Evolutionary conservation across 2,113 vertebrate genomes (phyloP).

Genomic region (Protobothrops flavoviridis): DNA sequence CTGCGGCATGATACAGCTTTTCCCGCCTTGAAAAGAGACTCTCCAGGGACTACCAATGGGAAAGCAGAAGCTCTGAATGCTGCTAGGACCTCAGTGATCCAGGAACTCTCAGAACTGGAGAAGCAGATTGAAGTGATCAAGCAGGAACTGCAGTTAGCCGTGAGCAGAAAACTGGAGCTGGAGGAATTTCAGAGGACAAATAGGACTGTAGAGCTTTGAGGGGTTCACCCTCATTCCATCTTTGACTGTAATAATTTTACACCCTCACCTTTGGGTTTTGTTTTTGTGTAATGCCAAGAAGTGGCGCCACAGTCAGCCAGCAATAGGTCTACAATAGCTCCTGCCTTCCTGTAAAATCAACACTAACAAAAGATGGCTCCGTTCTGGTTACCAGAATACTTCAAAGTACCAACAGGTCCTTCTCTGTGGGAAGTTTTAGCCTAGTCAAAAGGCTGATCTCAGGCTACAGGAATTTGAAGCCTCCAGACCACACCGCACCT

Average conservation of each 20-base stretch:
- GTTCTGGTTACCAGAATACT: slow-evolving; percentile 49
- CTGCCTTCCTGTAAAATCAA: slow-evolving; percentile 18
- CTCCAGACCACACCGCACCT: neutral
- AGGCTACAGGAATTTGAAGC: slow-evolving; percentile 36
- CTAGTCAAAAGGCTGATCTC: slow-evolving; percentile 28
- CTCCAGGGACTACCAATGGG: slow-evolving; percentile 81
- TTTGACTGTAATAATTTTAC: slow-evolving; percentile 52
- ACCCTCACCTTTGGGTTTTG: slow-evolving; percentile 12
- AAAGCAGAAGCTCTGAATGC: slow-evolving; percentile 80
- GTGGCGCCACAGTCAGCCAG: slow-evolving; percentile 39
- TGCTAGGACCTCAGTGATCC: slow-evolving; percentile 76
- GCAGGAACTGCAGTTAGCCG: slow-evolving; percentile 89
- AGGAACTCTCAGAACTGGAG: slow-evolving; percentile 91
- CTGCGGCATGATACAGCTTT: slow-evolving; percentile 80
- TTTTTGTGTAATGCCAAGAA: slow-evolving; percentile 56
- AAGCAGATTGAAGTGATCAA: slow-evolving; percentile 91
- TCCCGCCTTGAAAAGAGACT: slow-evolving; percentile 74
- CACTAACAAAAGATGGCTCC: slow-evolving; percentile 30
- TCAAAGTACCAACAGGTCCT: slow-evolving; percentile 40
- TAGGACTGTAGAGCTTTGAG: slow-evolving; percentile 73
- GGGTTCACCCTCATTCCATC: neutral
- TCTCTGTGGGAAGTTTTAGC: slow-evolving; percentile 37
- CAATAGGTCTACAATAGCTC: slow-evolving; percentile 32
- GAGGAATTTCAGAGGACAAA: slow-evolving; percentile 88
- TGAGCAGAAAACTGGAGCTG: slow-evolving; percentile 91